Conservation (phyloP, 1,140 invertebrate species). For the Diabrotica virgifera region DNA sequence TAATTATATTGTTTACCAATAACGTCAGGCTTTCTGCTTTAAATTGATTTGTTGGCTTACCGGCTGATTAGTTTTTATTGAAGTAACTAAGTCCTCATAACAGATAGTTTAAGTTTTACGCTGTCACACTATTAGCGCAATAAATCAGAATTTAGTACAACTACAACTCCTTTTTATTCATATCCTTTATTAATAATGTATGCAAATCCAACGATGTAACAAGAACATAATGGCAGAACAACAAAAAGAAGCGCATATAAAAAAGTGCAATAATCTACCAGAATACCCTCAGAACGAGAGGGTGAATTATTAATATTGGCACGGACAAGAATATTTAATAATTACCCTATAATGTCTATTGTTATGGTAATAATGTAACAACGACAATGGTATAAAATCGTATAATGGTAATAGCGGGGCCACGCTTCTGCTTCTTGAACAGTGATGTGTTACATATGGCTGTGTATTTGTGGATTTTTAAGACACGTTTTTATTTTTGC, state of each 20-base stretch:
- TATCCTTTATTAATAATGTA: constrained; percentile 9
- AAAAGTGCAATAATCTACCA: constrained; percentile 18
- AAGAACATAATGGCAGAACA: constrained; percentile 15
- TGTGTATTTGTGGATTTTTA: neutral
- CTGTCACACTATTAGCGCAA: constrained; percentile 3
- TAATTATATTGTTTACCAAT: too few relatives aligned
- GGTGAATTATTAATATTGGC: constrained; percentile 20
- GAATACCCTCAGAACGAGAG: constrained; percentile 13
- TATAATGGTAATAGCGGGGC: constrained; percentile 12
- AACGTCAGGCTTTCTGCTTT: too few relatives aligned
- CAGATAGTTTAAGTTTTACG: constrained; percentile 1
- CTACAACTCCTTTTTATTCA: constrained; percentile 8
- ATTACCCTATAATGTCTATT: constrained; percentile 19
- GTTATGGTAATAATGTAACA: constrained; percentile 9
- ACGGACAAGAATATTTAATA: constrained; percentile 18
- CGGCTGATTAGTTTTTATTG: neutral
- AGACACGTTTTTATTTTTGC: neutral
- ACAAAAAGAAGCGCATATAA: constrained; percentile 8
- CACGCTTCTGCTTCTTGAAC: constrained; percentile 10
- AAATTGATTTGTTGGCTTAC: too few relatives aligned
- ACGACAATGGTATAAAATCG: constrained; percentile 13
- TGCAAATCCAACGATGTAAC: constrained; percentile 13
- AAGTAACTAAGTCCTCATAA: neutral
- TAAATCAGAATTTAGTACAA: constrained; percentile 15
- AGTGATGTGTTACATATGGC: constrained; percentile 18